Conservation (phyloP, 2,888 invertebrate species). For the Cinara cedri region DNA sequence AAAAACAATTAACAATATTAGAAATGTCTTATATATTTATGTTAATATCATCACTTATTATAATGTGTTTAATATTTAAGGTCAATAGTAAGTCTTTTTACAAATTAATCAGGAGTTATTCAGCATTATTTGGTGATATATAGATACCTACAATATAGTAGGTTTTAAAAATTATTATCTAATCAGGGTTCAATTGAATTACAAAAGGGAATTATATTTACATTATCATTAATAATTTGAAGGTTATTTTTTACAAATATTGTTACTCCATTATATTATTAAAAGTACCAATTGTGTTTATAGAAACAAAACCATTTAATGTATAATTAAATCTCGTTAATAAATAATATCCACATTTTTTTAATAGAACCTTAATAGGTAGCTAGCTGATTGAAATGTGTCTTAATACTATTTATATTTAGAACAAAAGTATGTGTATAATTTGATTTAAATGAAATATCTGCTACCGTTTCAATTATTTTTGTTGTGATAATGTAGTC, state of each 20-base stretch:
- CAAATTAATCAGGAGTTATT: background rate
- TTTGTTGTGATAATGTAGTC: background rate
- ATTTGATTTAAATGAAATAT: background rate
- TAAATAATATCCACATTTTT: background rate
- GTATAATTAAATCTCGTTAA: background rate
- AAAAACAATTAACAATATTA: background rate
- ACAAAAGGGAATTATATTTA: too few relatives aligned
- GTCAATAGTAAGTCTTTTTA: background rate
- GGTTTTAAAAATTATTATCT: too few relatives aligned
- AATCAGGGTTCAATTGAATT: too few relatives aligned
- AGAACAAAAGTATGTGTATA: background rate
- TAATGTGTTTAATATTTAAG: background rate
- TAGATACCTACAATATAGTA: too few relatives aligned
- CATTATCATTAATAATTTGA: background rate
- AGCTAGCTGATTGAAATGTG: background rate
- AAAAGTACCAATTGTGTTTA: background rate
- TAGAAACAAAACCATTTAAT: conserved; percentile 2
- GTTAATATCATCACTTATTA: background rate
- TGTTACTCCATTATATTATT: background rate
- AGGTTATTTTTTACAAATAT: background rate
- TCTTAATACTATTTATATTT: background rate
- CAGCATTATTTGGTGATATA: too few relatives aligned
- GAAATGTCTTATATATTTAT: background rate
- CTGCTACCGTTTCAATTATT: background rate
- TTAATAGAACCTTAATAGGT: background rate